Conservation (phyloP, 2,113 vertebrate species). For the Willisornis vidua region DNA sequence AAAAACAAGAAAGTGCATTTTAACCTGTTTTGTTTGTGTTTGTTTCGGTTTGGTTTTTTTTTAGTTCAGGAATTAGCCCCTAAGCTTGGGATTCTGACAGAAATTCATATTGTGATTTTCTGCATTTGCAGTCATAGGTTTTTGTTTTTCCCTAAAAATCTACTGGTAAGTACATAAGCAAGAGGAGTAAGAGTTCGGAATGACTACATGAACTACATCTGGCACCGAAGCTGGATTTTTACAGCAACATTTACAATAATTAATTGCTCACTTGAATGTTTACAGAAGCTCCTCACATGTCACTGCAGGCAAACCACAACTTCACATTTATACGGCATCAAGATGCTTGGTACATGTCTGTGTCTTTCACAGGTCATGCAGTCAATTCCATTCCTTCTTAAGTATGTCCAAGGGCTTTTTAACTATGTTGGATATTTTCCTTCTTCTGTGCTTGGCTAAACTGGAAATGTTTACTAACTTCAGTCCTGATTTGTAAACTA, state of each 20-base stretch:
- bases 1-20: neutral
- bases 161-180: neutral
- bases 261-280: neutral
- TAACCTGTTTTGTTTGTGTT: neutral
- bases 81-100: neutral
- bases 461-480: neutral
- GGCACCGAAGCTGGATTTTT: neutral
- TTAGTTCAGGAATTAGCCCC: neutral
- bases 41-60: neutral
- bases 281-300: neutral
- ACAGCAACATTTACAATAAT: constrained; percentile 1
- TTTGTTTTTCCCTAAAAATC: rapidly evolving
- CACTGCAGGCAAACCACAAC: neutral
- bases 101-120: neutral
- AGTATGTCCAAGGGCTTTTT: neutral
- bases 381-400: neutral
- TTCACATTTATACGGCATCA: neutral
- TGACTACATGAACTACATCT: neutral
- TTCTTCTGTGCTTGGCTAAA: neutral
- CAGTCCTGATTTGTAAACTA: neutral
- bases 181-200: neutral
- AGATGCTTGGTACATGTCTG: neutral
- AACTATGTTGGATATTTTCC: neutral
- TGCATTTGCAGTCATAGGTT: rapidly evolving
- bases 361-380: neutral